phyloP scores from a whole-genome alignment of 2,113 vertebrate species.

The Carlito syrichta region DNA sequence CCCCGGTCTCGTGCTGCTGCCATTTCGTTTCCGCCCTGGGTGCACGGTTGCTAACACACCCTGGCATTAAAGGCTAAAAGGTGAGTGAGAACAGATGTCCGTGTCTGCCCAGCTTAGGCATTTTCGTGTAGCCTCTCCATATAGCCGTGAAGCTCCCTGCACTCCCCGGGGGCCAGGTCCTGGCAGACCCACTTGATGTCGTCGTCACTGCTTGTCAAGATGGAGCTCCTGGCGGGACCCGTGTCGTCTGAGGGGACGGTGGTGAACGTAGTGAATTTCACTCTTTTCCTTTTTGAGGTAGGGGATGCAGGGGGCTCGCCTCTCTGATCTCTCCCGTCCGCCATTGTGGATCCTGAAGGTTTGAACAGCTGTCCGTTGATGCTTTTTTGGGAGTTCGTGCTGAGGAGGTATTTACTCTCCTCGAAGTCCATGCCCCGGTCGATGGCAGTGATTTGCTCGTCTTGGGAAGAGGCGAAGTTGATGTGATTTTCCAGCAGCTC shows the following conservation, averaged over 20 bases:
- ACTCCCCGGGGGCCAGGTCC: slow-evolving; percentile 84
- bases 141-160: slow-evolving; percentile 80
- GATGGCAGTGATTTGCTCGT: slow-evolving; percentile 87
- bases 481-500: slow-evolving; percentile 90
- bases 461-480: slow-evolving; percentile 84
- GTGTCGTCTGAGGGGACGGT: slow-evolving; percentile 84
- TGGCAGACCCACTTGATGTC: slow-evolving; percentile 93
- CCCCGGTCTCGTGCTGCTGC: not conserved
- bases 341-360: slow-evolving; percentile 20
- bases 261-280: slow-evolving; percentile 96
- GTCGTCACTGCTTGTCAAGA: slow-evolving; percentile 82
- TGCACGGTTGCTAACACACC: slow-evolving; percentile 51
- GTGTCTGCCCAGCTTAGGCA: slow-evolving; percentile 42
- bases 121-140: slow-evolving; percentile 80
- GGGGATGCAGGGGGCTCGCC: slow-evolving; percentile 89
- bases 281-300: slow-evolving; percentile 95
- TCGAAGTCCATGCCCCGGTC: slow-evolving; percentile 87
- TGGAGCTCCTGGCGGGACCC: slow-evolving; percentile 78
- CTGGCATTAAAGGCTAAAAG: slow-evolving; percentile 83
- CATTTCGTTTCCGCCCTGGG: not conserved
- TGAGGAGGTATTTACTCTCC: slow-evolving; percentile 85
- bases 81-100: slow-evolving; percentile 71
- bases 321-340: slow-evolving; percentile 77
- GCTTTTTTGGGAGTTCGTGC: slow-evolving; percentile 48
- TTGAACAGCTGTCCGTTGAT: slow-evolving; percentile 77